Evolutionary conservation across 2,113 vertebrate species (phyloP).

Genomic region (Hemicordylus capensis): DNA sequence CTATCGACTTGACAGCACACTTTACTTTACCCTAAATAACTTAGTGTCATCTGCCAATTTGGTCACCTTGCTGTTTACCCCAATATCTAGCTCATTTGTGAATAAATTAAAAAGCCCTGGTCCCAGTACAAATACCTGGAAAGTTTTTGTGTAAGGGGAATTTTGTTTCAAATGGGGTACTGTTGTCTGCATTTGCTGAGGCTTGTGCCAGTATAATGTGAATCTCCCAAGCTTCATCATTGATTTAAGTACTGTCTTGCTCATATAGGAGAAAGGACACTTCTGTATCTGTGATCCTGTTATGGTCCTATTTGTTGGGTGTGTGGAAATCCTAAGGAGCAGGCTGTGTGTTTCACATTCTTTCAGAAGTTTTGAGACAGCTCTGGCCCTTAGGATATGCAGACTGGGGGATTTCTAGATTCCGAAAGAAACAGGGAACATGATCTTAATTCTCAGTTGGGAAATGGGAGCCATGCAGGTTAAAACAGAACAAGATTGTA

Average conservation of each 20-base stretch:
- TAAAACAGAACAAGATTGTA: not conserved
- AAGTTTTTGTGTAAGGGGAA: not conserved
- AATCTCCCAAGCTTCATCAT: not conserved
- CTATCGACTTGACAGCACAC: too few relatives aligned
- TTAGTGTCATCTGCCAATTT: too few relatives aligned
- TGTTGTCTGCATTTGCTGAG: not conserved
- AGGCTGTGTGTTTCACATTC: not conserved
- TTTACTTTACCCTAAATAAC: too few relatives aligned
- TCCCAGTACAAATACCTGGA: too few relatives aligned
- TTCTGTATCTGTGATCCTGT: not conserved
- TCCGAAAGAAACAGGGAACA: not conserved
- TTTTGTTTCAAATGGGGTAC: not conserved
- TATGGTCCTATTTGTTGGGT: not conserved
- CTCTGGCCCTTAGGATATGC: not conserved
- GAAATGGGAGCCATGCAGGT: too few relatives aligned
- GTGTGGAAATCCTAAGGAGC: not conserved
- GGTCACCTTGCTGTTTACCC: too few relatives aligned
- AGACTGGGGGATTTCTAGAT: not conserved
- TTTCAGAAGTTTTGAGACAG: not conserved
- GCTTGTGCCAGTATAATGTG: not conserved
- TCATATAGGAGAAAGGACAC: not conserved
- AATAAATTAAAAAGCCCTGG: too few relatives aligned
- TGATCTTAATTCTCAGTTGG: not conserved
- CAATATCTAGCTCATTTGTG: too few relatives aligned
- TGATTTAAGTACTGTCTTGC: not conserved